phyloP scores from a whole-genome alignment of 2,888 invertebrate species.

The Orchesella flavescens region DNA sequence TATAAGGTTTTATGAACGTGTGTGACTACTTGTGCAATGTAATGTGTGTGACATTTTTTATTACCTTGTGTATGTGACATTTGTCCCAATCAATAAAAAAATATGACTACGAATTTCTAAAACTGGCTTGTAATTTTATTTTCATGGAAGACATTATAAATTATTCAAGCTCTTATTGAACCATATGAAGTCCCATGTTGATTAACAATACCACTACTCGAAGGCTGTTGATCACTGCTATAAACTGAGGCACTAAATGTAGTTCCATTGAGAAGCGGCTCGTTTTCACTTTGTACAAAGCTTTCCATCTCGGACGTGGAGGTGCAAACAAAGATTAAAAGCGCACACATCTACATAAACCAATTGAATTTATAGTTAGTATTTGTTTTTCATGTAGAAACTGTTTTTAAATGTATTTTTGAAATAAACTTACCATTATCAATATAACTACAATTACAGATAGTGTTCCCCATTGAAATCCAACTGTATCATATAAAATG shows the following conservation, averaged over 20 bases:
- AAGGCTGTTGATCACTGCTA: background rate
- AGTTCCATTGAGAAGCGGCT: constrained; percentile 12
- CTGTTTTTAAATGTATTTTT: no score
- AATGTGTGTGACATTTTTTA: background rate
- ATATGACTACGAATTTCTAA: background rate
- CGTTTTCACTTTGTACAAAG: constrained; percentile 18
- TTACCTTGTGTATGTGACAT: background rate
- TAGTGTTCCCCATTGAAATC: constrained; percentile 47
- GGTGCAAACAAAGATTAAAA: constrained; percentile 16
- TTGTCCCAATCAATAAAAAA: background rate
- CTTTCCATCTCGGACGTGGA: constrained; percentile 29
- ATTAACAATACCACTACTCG: background rate
- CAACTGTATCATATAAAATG: constrained; percentile 44
- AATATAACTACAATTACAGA: constrained; percentile 49
- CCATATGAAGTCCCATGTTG: constrained; percentile 17
- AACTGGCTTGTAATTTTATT: background rate
- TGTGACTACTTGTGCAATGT: constrained; percentile 18
- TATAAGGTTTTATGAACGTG: background rate
- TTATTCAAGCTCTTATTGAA: background rate
- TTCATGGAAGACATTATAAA: background rate
- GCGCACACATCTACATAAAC: constrained; percentile 24
- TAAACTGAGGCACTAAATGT: constrained; percentile 12
- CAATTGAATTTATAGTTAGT: background rate
- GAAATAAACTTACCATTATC: constrained; percentile 50
- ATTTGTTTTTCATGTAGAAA: no score